Percentiles rank a stretch among this genome's conserved stretches.
Evolutionary conservation across 2,888 invertebrate genomes (phyloP).

Genomic region (Cheilosia soror): DNA sequence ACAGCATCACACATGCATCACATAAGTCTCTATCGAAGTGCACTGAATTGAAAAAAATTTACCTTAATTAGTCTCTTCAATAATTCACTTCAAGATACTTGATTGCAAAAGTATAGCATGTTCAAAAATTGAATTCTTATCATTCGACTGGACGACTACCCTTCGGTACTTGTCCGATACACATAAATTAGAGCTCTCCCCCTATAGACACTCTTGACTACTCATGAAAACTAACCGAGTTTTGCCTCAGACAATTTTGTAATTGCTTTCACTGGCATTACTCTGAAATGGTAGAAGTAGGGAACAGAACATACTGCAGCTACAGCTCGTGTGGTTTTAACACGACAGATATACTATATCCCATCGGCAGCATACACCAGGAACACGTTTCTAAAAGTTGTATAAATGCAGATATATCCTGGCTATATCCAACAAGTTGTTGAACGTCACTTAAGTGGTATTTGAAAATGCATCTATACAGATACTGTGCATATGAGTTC

Average conservation of each 20-base stretch:
- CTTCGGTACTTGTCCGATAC: conserved; percentile 1
- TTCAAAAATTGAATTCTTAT: conserved; percentile 6
- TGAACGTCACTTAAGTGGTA: conserved; percentile 65
- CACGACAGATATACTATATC: conserved; percentile 2
- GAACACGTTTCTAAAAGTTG: neutral
- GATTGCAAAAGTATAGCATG: neutral
- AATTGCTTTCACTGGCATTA: conserved; percentile 31
- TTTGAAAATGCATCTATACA: conserved; percentile 53
- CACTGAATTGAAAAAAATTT: conserved; percentile 8
- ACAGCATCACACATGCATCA: too few species aligned
- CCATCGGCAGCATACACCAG: neutral
- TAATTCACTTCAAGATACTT: neutral
- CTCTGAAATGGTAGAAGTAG: neutral
- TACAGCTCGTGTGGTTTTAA: neutral
- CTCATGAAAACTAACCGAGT: conserved; percentile 11
- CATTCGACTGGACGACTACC: neutral
- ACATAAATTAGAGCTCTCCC: neutral
- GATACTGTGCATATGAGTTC: conserved; percentile 26
- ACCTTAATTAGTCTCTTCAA: conserved; percentile 17
- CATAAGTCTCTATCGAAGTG: neutral
- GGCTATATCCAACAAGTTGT: conserved; percentile 53
- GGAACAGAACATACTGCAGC: neutral
- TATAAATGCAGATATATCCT: neutral
- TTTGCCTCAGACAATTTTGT: neutral
- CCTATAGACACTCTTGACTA: neutral